Evolutionary conservation across 2,113 vertebrate genomes (phyloP), one percentile per base, ranked within the genome.

Genomic region (Piaya cayana): DNA sequence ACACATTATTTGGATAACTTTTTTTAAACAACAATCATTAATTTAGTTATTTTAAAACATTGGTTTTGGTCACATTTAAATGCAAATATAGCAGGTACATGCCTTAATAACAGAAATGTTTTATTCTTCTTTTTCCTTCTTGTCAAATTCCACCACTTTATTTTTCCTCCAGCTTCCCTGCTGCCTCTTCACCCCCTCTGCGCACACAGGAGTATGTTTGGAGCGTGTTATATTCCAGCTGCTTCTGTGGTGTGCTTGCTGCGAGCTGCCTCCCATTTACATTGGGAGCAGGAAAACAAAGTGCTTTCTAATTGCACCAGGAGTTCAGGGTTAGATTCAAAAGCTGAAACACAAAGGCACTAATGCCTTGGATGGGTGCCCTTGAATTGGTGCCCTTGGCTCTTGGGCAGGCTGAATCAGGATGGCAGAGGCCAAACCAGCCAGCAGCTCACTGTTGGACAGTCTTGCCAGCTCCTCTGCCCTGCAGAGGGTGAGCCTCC

Each of bases 141-240:
- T 10, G 80, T 80, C n/a, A 29, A 43, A 64, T 53, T 49, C 18
- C 55, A n/a, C 26, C 39, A 7, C 0, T 47, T 60, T 21, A 5
- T 69, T 70, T 88, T 52, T 53, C n/a, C n/a, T 37, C 8, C 45
- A 30, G 42, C 5, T 59, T 50, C 43, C 37, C 15, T 12, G 50
- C 65, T n/a, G 43, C 47, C 26, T 53, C 52, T 42, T 55, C 13
- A 29, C 9, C 23, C 32, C 20, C 16, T 4, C 29, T 30, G 74
- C 5, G 6, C 52, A 25, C 29, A 17, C 26, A 3, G 1, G 12
- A 37, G 18, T n/a, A 4, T 2, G 0, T 19, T 22, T 59, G 8
- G 32, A 59, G 49, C 56, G 12, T 0, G 0, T 18, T 17, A 1
- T 4, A 43, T 49, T 36, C 6, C 10, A 8, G 22, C 45, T 5